Evolutionary conservation across 2,113 vertebrate genomes (phyloP).

Genomic region (Syngnathus floridae): DNA sequence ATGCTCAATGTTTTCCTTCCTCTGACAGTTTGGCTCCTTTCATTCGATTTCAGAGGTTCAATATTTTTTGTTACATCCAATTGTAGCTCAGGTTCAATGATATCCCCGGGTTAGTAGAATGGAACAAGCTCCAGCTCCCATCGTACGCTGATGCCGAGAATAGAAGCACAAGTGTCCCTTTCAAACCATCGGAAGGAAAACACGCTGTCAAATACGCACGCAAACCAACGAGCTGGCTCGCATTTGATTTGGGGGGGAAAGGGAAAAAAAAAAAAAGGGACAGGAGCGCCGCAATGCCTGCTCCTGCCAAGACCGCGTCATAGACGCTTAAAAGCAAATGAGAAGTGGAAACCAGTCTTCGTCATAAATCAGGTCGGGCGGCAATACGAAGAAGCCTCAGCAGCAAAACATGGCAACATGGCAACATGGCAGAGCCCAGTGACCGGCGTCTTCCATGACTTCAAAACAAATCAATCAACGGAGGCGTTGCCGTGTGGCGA

Average conservation of each 20-base stretch:
- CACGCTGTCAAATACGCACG: conserved; percentile 65
- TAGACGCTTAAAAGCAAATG: conserved; percentile 9
- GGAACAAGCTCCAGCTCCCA: background rate
- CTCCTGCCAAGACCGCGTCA: conserved; percentile 16
- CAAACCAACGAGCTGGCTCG: conserved; percentile 52
- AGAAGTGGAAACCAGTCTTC: conserved; percentile 23
- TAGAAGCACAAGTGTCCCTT: background rate
- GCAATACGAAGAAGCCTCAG: conserved; percentile 41
- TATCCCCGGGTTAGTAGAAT: background rate
- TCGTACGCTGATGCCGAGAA: background rate
- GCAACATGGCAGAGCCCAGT: background rate
- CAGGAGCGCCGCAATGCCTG: conserved; percentile 11
- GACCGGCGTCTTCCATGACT: no score
- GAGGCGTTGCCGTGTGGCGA: conserved; percentile 26
- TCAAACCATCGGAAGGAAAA: conserved; percentile 53
- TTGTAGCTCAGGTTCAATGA: background rate
- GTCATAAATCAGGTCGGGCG: conserved; percentile 18
- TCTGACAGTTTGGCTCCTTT: conserved; percentile 1
- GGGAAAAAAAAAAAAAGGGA: conserved; percentile 14
- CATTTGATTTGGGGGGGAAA: conserved; percentile 52
- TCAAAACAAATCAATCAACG: no score
- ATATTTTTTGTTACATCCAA: background rate
- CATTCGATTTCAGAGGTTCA: no score
- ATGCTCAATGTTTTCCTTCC: conserved; percentile 62
- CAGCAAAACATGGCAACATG: conserved; percentile 42